Percentiles rank a stretch among this genome's conserved stretches.
Conservation (phyloP, 2,113 vertebrate genomes). For the Monopterus albus region DNA sequence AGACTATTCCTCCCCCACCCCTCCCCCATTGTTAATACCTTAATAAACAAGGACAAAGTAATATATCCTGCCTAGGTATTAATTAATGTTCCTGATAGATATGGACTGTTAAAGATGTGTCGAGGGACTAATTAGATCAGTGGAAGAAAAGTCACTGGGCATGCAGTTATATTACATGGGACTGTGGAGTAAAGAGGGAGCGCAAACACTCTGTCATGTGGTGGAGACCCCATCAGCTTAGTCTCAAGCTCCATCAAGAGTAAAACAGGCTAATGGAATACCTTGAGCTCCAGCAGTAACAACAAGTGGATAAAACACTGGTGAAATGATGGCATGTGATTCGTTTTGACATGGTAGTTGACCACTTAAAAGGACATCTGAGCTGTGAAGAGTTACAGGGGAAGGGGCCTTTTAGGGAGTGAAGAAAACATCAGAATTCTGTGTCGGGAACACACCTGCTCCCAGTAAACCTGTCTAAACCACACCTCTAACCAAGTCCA, state of each 20-base stretch:
- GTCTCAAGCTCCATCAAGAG: slow-evolving; percentile 58
- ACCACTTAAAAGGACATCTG: slow-evolving; percentile 66
- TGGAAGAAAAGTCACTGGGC: slow-evolving; percentile 72
- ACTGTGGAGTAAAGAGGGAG: slow-evolving; percentile 51
- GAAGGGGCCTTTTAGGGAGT: slow-evolving; percentile 22
- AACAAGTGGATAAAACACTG: slow-evolving; percentile 61
- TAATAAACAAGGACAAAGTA: slow-evolving; percentile 82
- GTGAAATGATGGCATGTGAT: slow-evolving; percentile 72
- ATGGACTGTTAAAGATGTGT: slow-evolving; percentile 71
- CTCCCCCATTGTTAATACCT: slow-evolving; percentile 73
- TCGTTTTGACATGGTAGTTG: slow-evolving; percentile 66
- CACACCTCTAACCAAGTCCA: slow-evolving; percentile 73
- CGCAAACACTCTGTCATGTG: slow-evolving; percentile 74
- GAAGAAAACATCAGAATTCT: slow-evolving; percentile 45
- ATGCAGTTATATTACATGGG: slow-evolving; percentile 65
- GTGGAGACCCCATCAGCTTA: slow-evolving; percentile 40
- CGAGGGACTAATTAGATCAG: slow-evolving; percentile 86
- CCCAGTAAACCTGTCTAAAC: slow-evolving; percentile 41
- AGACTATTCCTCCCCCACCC: slow-evolving; percentile 53
- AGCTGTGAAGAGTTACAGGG: slow-evolving; percentile 40
- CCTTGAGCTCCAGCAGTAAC: slow-evolving; percentile 68
- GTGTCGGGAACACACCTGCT: slow-evolving; percentile 38
- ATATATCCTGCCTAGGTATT: slow-evolving; percentile 76
- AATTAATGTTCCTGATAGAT: slow-evolving; percentile 86
- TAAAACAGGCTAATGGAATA: slow-evolving; percentile 68